Percentiles rank a stretch among this genome's conserved stretches.
Evolutionary conservation across 2,797 vertebrate genomes (phyloP).

Genomic region (Onychomys arenicola): DNA sequence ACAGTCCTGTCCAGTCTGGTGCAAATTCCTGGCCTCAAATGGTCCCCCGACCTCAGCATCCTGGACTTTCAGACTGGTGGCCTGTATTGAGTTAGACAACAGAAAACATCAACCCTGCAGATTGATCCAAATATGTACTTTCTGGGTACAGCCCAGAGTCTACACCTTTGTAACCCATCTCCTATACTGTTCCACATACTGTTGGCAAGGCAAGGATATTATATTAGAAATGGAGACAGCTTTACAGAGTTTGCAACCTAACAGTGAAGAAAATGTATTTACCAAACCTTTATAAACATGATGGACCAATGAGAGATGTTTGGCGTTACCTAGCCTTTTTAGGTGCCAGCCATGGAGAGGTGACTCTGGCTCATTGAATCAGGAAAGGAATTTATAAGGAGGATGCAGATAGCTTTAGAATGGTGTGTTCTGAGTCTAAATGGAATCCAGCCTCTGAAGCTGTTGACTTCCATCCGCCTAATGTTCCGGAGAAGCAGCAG

Average conservation of each 20-base stretch:
- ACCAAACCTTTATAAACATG: background rate
- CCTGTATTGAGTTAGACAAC: background rate
- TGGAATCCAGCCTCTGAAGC: conserved; percentile 5
- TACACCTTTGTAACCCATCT: background rate
- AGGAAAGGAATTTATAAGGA: background rate
- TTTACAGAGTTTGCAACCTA: background rate
- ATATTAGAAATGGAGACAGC: background rate
- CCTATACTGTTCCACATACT: background rate
- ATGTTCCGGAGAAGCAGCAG: background rate
- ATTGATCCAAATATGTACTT: background rate
- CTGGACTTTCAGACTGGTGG: background rate
- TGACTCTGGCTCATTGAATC: background rate
- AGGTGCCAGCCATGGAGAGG: conserved; percentile 46
- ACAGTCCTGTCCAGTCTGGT: background rate
- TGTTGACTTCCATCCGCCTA: background rate
- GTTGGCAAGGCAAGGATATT: background rate
- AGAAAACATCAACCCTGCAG: background rate
- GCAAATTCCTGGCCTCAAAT: background rate
- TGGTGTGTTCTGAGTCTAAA: background rate
- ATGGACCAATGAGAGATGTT: background rate
- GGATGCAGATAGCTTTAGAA: background rate
- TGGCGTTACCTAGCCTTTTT: background rate
- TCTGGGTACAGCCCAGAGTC: background rate
- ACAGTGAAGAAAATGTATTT: background rate
- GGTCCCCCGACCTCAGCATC: background rate